Base-by-base conservation (phyloP, 2,888 invertebrate genomes). In the Dendrolimus houi region DNA sequence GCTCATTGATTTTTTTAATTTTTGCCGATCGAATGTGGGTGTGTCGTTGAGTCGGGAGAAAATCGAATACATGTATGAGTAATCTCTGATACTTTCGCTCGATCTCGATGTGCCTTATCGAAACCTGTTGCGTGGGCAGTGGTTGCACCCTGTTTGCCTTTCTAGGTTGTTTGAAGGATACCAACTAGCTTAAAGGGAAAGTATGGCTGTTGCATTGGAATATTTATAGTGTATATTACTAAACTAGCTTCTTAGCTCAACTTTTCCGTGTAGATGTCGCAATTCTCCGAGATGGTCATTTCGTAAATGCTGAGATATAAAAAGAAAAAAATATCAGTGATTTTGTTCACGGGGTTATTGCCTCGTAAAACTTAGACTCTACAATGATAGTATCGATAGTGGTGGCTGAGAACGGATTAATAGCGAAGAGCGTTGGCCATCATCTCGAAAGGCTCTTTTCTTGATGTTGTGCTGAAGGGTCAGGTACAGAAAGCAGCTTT, bases 1-100 rank as follows among this genome's bases (percentile, higher is more conserved):
- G 67, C 71, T 72, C 74, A 74, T 72, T 74, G 73, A 71, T 71
- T 75, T 69, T 72, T 72, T 73, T 65, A 58, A 59, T 63, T 64
- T 63, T 62, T 57, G 58, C 56, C 59, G 52, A 54, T 56, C 59
- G 59, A 59, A 58, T 41, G 54, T 60, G 52, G 52, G 55, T 41
- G 8, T 57, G 55, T 17, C 52, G 53, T 53, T 56, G 12, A 47
- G 47, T 8, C 12, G 47, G 12, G 47, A 47, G 47, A 47, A 29
- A 47, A 47, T 47, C 47, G 47, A 2, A 10, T 47, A 10, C 12
- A 47, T 47, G 47, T 6, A 47, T 47, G 47, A 47, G 47, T 47
- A 47, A 47, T 9, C 47, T 9, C 47, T 9, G 47, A 12, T 9
- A 47, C 47, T 47, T 47, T 47, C 47, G 47, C 47, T 47, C 12